phyloP scores from a whole-genome alignment of 1,140 invertebrate genomes.

The Babylonia areolata region DNA sequence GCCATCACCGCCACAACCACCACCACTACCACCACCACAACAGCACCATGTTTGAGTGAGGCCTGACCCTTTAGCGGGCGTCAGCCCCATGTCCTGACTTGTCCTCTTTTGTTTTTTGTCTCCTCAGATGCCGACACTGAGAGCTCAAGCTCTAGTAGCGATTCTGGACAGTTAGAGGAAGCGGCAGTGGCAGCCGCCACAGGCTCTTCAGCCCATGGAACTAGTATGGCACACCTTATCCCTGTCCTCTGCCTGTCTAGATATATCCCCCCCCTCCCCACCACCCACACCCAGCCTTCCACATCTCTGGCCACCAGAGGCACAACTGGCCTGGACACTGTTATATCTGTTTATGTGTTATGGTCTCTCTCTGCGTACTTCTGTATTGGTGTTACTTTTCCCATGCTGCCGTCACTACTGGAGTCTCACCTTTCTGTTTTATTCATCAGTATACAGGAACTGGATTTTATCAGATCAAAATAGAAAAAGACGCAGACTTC shows the following conservation, averaged over 20 bases:
- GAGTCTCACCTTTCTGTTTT: no score
- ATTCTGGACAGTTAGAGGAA: conserved; percentile 42
- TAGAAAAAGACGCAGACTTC: no score
- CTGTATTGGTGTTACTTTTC: no score
- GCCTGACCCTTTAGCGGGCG: neutral
- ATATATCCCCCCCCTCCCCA: neutral
- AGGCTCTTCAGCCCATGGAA: conserved; percentile 31
- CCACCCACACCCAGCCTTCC: neutral
- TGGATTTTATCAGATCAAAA: no score
- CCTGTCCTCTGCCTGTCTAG: conserved; percentile 10
- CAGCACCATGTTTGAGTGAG: neutral
- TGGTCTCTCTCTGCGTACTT: no score
- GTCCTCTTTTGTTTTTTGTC: conserved; percentile 37
- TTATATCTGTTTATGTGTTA: no score
- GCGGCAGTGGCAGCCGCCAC: conserved; percentile 37
- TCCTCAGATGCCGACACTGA: conserved; percentile 57
- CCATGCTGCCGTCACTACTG: no score
- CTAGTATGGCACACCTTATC: conserved; percentile 31
- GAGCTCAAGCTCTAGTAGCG: conserved; percentile 50
- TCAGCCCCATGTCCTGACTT: conserved; percentile 12
- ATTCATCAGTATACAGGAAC: no score
- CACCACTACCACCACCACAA: conserved; percentile 21
- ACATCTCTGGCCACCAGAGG: neutral
- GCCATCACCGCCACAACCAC: neutral
- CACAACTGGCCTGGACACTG: neutral